Percentiles rank a stretch among this genome's conserved stretches.
Conservation (phyloP, 2,113 vertebrate genomes). For the Zosterops hypoxanthus region DNA sequence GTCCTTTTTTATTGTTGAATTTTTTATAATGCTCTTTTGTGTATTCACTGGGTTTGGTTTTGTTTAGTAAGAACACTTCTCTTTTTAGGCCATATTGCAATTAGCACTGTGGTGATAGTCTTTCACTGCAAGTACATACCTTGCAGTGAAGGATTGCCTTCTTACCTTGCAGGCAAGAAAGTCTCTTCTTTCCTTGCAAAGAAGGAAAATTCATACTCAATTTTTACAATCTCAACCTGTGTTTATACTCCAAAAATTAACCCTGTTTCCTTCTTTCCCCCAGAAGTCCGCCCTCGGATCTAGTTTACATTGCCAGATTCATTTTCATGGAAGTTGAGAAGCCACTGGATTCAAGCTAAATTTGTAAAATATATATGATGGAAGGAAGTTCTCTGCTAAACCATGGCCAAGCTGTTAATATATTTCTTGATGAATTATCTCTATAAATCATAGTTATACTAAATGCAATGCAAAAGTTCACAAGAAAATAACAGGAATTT, state of each 20-base stretch:
- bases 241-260: background rate
- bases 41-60: background rate
- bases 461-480: background rate
- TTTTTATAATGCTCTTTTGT: background rate
- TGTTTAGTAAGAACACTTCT: background rate
- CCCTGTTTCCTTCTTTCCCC: too few relatives aligned
- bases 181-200: background rate
- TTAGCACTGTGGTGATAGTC: background rate
- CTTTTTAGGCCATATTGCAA: background rate
- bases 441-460: background rate
- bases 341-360: background rate
- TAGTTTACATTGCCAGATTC: background rate
- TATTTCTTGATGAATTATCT: background rate
- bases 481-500: background rate
- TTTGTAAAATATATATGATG: background rate
- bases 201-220: background rate
- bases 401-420: background rate
- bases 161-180: background rate
- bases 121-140: background rate
- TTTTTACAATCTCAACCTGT: background rate
- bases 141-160: background rate
- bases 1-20: background rate
- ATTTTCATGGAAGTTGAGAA: background rate
- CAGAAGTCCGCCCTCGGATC: fast-evolving
- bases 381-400: background rate